Evolutionary conservation across 2,797 vertebrate genomes (phyloP).

Genomic region (Botia almorhae): DNA sequence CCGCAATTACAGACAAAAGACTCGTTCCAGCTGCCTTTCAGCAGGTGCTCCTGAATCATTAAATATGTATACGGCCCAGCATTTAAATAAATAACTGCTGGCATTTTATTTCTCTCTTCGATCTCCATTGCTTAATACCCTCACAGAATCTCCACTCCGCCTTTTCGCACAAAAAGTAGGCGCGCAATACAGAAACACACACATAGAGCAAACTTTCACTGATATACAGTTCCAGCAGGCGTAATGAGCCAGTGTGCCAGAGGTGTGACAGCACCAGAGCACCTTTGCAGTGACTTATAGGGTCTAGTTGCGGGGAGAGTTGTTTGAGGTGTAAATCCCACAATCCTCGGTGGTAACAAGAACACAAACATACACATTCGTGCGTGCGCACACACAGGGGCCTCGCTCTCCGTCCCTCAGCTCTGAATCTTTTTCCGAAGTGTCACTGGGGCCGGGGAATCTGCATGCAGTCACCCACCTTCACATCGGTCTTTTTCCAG

Average conservation of each 20-base stretch:
- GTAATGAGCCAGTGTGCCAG: conserved; percentile 32
- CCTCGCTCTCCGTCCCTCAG: conserved; percentile 53
- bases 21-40: conserved; percentile 28
- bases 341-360: conserved; percentile 70
- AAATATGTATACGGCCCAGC: conserved; percentile 58
- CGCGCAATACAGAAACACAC: conserved; percentile 16
- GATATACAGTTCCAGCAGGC: conserved; percentile 38
- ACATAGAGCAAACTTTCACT: conserved; percentile 18
- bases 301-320: conserved; percentile 57
- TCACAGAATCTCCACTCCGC: conserved; percentile 3
- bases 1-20: conserved; percentile 39
- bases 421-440: conserved; percentile 59
- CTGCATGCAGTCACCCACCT: conserved; percentile 68
- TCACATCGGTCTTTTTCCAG: conserved; percentile 62
- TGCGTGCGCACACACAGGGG: conserved; percentile 45
- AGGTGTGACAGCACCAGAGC: conserved; percentile 56
- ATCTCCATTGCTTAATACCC: conserved; percentile 17
- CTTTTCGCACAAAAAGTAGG: conserved; percentile 36
- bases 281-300: conserved; percentile 65
- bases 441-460: conserved; percentile 67
- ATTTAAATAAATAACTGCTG: conserved; percentile 57
- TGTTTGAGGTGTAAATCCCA: conserved; percentile 57
- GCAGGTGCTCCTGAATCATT: conserved; percentile 54
- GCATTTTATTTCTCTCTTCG: conserved; percentile 40
- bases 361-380: conserved; percentile 69